Evolutionary conservation across 2,113 vertebrate genomes (phyloP).

Genomic region (Anseranas semipalmata): DNA sequence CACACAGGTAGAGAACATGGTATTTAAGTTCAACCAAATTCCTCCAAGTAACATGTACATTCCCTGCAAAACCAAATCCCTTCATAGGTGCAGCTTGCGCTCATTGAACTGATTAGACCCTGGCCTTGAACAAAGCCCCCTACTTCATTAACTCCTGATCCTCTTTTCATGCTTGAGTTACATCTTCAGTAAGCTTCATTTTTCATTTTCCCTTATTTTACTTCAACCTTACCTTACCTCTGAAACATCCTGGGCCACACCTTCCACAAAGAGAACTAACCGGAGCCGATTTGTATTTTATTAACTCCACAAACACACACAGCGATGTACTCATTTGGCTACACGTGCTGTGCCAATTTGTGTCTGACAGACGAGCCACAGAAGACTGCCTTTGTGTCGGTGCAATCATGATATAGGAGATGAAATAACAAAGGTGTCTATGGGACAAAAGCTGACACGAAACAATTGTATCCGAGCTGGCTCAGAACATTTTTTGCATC

Average conservation of each 20-base stretch:
- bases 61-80: neutral
- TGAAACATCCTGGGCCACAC: neutral
- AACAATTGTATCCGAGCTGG: neutral
- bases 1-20: fast-evolving
- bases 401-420: neutral
- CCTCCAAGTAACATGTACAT: neutral
- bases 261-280: fast-evolving
- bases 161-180: neutral
- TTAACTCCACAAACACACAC: neutral
- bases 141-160: neutral
- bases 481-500: neutral
- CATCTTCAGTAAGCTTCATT: neutral
- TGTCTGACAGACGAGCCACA: neutral
- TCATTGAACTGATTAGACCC: neutral
- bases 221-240: neutral
- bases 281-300: neutral
- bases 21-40: neutral
- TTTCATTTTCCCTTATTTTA: neutral
- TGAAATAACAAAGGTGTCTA: neutral
- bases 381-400: neutral
- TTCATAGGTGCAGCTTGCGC: neutral
- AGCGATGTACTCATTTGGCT: neutral
- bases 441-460: neutral
- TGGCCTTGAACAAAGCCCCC: neutral
- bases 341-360: fast-evolving